A percentile compares a stretch with the other conserved stretches of the same genome.
phyloP scores from a whole-genome alignment of 2,888 invertebrate genomes.

The Diadegma fenestrale region DNA sequence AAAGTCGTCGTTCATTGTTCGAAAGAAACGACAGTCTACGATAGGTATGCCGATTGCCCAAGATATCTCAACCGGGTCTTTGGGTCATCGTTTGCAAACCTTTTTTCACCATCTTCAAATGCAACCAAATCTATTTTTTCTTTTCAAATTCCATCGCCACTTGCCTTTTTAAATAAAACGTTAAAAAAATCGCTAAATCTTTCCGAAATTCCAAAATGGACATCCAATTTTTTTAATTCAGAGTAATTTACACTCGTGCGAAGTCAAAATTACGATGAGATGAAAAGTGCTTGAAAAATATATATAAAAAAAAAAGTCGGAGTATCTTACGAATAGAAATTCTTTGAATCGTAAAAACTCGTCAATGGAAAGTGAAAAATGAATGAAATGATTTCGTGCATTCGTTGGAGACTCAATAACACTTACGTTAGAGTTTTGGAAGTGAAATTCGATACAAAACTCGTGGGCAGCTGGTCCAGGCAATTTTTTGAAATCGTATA shows the following conservation, averaged over 20 bases:
- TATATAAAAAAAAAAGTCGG: not conserved
- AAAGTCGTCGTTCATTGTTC: constrained; percentile 68
- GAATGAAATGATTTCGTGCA: not conserved
- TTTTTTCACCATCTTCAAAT: constrained; percentile 3
- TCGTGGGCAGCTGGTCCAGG: not conserved
- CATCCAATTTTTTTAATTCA: not conserved
- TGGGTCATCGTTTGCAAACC: constrained; percentile 59
- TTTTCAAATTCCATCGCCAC: not conserved
- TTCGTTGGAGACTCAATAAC: not conserved
- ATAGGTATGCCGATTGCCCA: constrained; percentile 65
- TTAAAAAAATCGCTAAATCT: not conserved
- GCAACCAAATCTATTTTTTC: not conserved
- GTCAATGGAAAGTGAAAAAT: not conserved
- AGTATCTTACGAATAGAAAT: too few species aligned
- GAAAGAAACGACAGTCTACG: constrained; percentile 27
- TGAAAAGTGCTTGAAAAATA: too few species aligned
- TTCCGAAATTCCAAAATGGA: not conserved
- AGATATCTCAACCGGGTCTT: constrained; percentile 50
- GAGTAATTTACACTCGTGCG: not conserved
- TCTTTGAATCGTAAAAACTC: not conserved
- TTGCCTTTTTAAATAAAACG: not conserved
- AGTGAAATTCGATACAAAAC: not conserved
- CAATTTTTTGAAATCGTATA: not conserved
- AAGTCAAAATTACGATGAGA: not conserved
- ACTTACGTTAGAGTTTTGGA: constrained; percentile 4